Base-by-base conservation (phyloP, 2,797 vertebrate genomes). In the Eremophila alpestris region DNA sequence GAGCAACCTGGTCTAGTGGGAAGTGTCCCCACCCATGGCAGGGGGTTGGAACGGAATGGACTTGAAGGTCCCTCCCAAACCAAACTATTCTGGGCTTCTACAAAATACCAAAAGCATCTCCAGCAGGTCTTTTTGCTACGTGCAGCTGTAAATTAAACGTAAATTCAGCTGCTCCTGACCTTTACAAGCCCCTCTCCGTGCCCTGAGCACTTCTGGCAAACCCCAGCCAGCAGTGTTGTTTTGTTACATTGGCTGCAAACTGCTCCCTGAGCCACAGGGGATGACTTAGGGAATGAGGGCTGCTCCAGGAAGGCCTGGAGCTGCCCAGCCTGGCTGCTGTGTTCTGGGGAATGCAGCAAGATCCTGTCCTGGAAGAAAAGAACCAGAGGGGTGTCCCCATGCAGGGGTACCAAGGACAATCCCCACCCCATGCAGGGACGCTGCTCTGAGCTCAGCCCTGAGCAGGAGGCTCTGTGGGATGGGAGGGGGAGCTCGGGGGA, bases 351-450 rank as follows among this genome's bases (percentile, higher is more conserved):
- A 38, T 38, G 38, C 38, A 38, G 38, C 38, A 38, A 11, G 38
- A 38, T 38, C 38, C 38, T 38, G 38, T 38, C 38, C 38, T 38
- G 38, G 38, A 38, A 38, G 38, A 11, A 43, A 70, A 90, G 46
- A 43, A 11, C 52, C 19, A 19, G 45, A 23, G 9, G 11, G 23
- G 8, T 27, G 48, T 58, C 77, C 48, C 51, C 2, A 0, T 17
- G 43, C 29, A 16, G 36, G 75, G 41, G 2, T 18, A 15, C 41
- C 29, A 2, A 40, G 40, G 16, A 23, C 1, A 0, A 0, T 48
- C 49, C 52, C 32, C 55, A 16, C 3, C 12, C 30, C 1, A 0
- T 3, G 5, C 20, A 45, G 64, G 11, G 73, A 1, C 34, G 26
- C 48, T 8, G 2, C 45, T 27, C 45, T 16, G 49, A 80, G 56